Evolutionary conservation across 2,888 invertebrate species (phyloP), one percentile per base, ranked within the genome.

Genomic region (Tipula unca): DNA sequence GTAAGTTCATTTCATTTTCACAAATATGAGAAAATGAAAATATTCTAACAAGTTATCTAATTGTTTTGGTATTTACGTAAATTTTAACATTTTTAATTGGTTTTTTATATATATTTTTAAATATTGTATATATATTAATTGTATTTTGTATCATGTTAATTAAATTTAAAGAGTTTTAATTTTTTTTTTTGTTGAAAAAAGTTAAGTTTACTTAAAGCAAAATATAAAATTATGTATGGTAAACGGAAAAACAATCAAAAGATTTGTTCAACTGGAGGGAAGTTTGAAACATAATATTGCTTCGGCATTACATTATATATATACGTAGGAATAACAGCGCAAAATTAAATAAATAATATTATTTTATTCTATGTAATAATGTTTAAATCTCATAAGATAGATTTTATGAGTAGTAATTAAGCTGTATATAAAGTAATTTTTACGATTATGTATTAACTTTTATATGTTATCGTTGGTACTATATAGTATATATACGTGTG

Each of bases 51-150:
- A 69, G 69, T 69, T 69, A 69, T 69, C 69, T 69, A 69, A 69
- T 69, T 69, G 69, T 69, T 69, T n/a, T 69, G 69, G 69, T 69
- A 69, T 69, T 69, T 69, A 69, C 69, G 69, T 69, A 69, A 69
- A 69, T 69, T 69, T 69, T 69, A 69, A 69, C 69, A 69, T 69
- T 69, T 69, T 69, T 69, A 69, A 69, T 69, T 69, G 69, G 69
- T 69, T 69, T 69, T 69, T 25, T 69, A 10, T 48, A 48, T 42
- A 42, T 17, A n/a, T 48, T n/a, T 48, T n/a, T 48, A 6, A n/a
- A 36, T 36, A n/a, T 42, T 25, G 10, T 69, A 69, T 25, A 69
- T 69, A 69, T 25, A 69, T 25, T 69, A 25, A 69, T 69, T 69
- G 69, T 69, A 69, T 69, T 69, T 69, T 69, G 69, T 69, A 69